Evolutionary conservation across 2,888 invertebrate genomes (phyloP), one percentile per base, ranked within the genome.

Genomic region (Gymnocheta viridis): DNA sequence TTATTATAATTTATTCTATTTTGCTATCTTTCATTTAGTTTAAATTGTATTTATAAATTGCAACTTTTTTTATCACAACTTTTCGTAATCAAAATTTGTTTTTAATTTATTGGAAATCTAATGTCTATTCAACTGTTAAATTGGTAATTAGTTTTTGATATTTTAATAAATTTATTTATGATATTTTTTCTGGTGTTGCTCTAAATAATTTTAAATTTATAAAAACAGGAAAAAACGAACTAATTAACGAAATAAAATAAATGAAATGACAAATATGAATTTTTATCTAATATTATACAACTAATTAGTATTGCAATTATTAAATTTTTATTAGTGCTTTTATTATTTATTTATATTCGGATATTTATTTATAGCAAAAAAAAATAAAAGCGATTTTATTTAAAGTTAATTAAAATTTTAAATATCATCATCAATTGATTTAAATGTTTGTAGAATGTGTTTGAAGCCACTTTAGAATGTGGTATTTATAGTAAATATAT

Each of bases 121-220:
- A 79, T 82, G 82, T 64, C 82, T 64, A 81, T 84, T 81, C 72
- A 81, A 84, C 77, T 81, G 73, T 81, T 77, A 81, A 81, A 82
- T 82, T 74, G 74, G 74, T 76, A 82, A 82, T 82, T 82, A 76
- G 81, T 76, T 82, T 76, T 76, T 82, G 69, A 69, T 70, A 76
- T 81, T 74, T 84, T 81, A 69, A 81, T 81, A 73, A 77, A 73
- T 83, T 78, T 74, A 56, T 77, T 62, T 54, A 29, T 27, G n/a
- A 38, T 54, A 9, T 35, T 64, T 66, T 12, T 60, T 51, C 1
- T 54, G 58, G 17, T 70, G 41, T 49, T 69, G 38, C 10, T 41
- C 1, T 29, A 78, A 49, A 77, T 69, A 60, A 41, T 62, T 62
- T 66, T 0, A 27, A 56, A 38, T 38, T 41, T 49, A n/a, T 38